A percentile compares a stretch with the other conserved stretches of the same genome.
Evolutionary conservation across 2,113 vertebrate genomes (phyloP).

Genomic region (Carollia perspicillata): DNA sequence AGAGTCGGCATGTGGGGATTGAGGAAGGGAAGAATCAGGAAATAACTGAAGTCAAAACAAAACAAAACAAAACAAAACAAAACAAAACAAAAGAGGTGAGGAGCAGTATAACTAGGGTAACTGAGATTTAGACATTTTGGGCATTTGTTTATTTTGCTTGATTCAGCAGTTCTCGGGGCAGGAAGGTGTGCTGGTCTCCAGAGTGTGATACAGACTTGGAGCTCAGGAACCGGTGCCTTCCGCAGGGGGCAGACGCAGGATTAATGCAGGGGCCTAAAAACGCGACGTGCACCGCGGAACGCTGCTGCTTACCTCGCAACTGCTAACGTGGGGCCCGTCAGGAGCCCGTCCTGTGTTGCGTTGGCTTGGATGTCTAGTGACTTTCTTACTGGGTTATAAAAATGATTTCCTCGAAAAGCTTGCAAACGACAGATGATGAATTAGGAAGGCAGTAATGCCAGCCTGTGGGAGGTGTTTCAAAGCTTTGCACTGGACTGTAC

Average conservation of each 20-base stretch:
- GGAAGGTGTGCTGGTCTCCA: background rate
- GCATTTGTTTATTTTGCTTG: background rate
- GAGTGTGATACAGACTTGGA: background rate
- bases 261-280: background rate
- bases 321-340: background rate
- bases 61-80: no score
- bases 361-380: background rate
- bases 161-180: background rate
- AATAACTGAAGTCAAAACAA: background rate
- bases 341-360: background rate
- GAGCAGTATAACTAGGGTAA: no score
- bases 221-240: rapidly evolving
- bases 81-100: background rate
- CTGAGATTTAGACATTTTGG: background rate
- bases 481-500: background rate
- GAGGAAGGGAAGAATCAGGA: background rate
- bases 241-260: background rate
- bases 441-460: background rate
- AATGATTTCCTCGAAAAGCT: slow-evolving; percentile 20
- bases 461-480: background rate
- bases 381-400: background rate
- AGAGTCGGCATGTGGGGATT: background rate
- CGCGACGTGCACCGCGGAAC: background rate
- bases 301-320: background rate
- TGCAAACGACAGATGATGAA: background rate